Evolutionary conservation across 2,113 vertebrate species (phyloP).

Genomic region (Oceanodroma tethys): DNA sequence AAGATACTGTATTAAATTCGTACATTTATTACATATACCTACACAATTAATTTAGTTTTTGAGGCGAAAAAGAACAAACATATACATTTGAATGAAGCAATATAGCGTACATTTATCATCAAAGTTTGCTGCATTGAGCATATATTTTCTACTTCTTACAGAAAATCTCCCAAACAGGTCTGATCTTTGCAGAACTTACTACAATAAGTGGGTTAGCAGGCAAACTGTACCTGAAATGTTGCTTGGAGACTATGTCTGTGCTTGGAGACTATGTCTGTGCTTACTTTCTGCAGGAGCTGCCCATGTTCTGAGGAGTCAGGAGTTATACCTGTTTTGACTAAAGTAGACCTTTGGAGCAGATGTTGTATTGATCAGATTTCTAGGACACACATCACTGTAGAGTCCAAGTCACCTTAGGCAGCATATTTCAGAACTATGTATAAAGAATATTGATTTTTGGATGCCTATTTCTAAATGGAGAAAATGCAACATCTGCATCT

Average conservation of each 20-base stretch:
- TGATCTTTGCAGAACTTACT: background rate
- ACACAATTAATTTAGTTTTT: background rate
- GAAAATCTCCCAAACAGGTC: background rate
- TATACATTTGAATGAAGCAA: background rate
- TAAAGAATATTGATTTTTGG: constrained; percentile 54
- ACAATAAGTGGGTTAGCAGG: background rate
- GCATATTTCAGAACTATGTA: constrained; percentile 41
- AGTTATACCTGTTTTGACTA: background rate
- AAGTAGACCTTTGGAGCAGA: background rate
- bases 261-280: background rate
- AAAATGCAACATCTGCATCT: constrained; percentile 40
- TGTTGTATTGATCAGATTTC: constrained; percentile 45
- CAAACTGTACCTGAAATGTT: background rate
- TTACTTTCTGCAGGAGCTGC: background rate
- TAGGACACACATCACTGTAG: constrained; percentile 19
- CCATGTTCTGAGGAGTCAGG: background rate
- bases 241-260: background rate
- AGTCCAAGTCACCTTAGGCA: constrained; percentile 46
- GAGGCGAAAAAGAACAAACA: background rate
- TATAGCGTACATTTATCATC: background rate
- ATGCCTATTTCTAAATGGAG: constrained; percentile 17
- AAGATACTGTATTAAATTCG: background rate
- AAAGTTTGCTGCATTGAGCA: background rate
- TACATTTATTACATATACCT: background rate
- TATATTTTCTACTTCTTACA: background rate